Evolutionary conservation across 2,797 vertebrate species (phyloP), one percentile per base, ranked within the genome.

Genomic region (Alouatta caraya): DNA sequence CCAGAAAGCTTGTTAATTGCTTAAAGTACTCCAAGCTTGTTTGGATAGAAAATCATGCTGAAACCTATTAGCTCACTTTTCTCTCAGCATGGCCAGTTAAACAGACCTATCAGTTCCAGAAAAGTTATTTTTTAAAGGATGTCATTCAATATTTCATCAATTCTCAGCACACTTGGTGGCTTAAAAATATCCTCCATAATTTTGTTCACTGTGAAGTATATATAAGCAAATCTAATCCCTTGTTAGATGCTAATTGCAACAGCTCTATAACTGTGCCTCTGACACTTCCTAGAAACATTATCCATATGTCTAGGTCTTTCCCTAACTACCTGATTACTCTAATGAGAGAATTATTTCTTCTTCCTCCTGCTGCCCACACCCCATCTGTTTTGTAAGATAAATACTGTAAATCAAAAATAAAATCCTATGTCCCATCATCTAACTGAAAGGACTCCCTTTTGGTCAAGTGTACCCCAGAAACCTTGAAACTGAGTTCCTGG

Each of bases 1-100:
- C 85, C 79, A 98, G 87, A 94, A 89, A 97, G 94, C 75, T 73
- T 98, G 72, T 94, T 98, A 98, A 98, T 98, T 98, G 97, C 88
- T 84, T 97, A 90, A 98, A 97, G 48, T 88, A 87, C 81, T 98
- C 79, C 83, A 94, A 95, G 83, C 96, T 42, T 98, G 37, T 97
- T 97, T 96, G 50, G 17, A 59, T 80, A 95, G 97, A 87, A 98
- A 97, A 85, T 96, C 57, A 97, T n/a, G 90, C 84, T 90, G 48
- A 94, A 98, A 72, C 78, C 92, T 88, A 95, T 98, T 96, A 5
- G 64, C 86, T 97, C 89, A 21, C 78, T 97, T 86, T 3, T 93
- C 1, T 46, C 21, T 79, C 95, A 52, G 75, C 89, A 93, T 92
- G 73, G 59, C 24, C 39, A 96, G 39, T 11, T 26, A 82, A 79